A percentile compares a stretch with the other conserved stretches of the same genome.
Evolutionary conservation across 2,113 vertebrate species (phyloP).

Genomic region (Hemichromis elongatus): DNA sequence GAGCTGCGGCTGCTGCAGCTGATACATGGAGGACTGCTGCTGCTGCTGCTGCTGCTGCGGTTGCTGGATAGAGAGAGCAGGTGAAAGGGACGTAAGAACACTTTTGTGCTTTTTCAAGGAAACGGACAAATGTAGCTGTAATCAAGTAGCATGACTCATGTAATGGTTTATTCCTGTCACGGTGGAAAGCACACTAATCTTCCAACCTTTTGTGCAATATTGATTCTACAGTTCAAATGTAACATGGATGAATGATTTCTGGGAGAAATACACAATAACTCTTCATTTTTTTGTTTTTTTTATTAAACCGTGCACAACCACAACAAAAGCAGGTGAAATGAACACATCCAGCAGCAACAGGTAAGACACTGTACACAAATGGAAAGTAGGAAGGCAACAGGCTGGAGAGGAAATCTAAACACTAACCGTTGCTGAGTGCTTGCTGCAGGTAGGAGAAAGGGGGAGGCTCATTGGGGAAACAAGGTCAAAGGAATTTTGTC

Average conservation of each 20-base stretch:
- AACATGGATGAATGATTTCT: not conserved
- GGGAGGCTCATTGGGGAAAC: constrained; percentile 69
- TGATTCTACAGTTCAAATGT: not conserved
- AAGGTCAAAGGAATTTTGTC: constrained; percentile 75
- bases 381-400: constrained; percentile 18
- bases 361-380: constrained; percentile 12
- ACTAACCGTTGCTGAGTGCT: constrained; percentile 79
- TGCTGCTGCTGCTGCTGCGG: constrained; percentile 25
- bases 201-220: not conserved
- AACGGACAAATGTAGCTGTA: not conserved
- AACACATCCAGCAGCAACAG: constrained; percentile 6
- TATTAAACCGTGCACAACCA: not conserved
- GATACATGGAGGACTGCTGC: constrained; percentile 26
- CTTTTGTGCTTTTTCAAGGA: not conserved
- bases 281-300: not conserved
- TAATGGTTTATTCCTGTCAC: not conserved
- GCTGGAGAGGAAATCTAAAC: constrained; percentile 34
- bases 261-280: not conserved
- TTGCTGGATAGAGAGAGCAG: constrained; percentile 2
- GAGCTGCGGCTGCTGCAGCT: constrained; percentile 71
- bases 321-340: not conserved
- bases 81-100: not conserved
- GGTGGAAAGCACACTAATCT: not conserved
- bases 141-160: not conserved
- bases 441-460: constrained; percentile 73